Percentiles rank a stretch among this genome's conserved stretches.
These are phyloP conservation scores for Cheumatopsyche charites DNA, from an alignment of 1,140 invertebrate genomes.

Conservation along the genomic window DNA sequence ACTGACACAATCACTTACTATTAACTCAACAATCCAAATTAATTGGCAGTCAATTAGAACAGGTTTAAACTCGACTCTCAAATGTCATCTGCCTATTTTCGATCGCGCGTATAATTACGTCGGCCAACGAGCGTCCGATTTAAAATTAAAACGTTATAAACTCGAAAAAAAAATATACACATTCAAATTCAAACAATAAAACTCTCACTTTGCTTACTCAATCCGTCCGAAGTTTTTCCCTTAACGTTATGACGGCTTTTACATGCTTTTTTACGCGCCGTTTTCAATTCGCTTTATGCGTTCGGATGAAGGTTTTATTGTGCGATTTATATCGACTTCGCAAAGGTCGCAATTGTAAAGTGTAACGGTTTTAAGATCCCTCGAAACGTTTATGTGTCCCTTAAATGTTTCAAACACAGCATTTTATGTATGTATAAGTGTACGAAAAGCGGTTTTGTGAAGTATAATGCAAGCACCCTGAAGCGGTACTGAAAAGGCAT, in stretches of 20 bases:
- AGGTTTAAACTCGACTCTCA: background rate
- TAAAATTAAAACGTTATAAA: too few species aligned
- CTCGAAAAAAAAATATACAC: too few species aligned
- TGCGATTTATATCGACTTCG: slow-evolving; percentile 10
- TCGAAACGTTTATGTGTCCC: background rate
- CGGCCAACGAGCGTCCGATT: too few species aligned
- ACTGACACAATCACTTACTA: too few species aligned
- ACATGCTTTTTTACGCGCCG: background rate
- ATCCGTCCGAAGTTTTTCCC: too few species aligned
- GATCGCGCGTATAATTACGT: background rate
- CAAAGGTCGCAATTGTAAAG: slow-evolving; percentile 18
- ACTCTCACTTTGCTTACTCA: too few species aligned
- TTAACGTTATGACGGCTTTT: too few species aligned
- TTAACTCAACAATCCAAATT: slow-evolving; percentile 2
- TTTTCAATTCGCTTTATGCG: slow-evolving; percentile 9
- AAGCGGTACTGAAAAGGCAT: background rate
- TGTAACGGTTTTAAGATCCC: slow-evolving; percentile 15
- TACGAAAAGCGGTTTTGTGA: background rate
- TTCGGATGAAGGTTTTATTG: slow-evolving; percentile 10
- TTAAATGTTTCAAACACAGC: too few species aligned
- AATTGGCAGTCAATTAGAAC: slow-evolving; percentile 5
- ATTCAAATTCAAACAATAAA: too few species aligned
- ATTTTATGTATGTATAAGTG: too few species aligned
- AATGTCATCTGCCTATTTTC: slow-evolving; percentile 3
- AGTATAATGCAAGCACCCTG: background rate